phyloP scores from a whole-genome alignment of 1,140 invertebrate genomes.

The Habropoda laboriosa region DNA sequence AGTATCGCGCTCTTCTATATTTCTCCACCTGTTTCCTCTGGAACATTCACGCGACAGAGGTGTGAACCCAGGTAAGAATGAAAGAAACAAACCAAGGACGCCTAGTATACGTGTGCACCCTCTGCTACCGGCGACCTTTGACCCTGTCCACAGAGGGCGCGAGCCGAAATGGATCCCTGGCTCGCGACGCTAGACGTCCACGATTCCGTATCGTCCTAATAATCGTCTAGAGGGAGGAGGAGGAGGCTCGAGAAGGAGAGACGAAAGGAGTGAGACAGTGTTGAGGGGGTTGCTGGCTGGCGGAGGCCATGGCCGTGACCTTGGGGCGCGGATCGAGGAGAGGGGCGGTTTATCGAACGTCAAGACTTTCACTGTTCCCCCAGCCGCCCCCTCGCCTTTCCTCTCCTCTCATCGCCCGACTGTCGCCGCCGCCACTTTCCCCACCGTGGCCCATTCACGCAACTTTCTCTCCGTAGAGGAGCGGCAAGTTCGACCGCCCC shows the following conservation, averaged over 20 bases:
- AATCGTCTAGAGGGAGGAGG: slow-evolving; percentile 64
- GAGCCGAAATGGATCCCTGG: background rate
- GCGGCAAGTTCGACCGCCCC: slow-evolving; percentile 34
- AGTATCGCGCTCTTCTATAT: too few relatives aligned
- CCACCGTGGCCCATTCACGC: slow-evolving; percentile 58
- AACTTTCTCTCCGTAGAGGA: slow-evolving; percentile 66
- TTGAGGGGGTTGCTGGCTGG: slow-evolving; percentile 62
- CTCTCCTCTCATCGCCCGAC: slow-evolving; percentile 75
- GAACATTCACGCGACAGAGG: too few relatives aligned
- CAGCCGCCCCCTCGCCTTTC: slow-evolving; percentile 67
- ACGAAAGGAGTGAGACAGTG: slow-evolving; percentile 33
- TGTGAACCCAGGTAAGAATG: too few relatives aligned
- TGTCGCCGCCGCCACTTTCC: slow-evolving; percentile 72
- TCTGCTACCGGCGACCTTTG: slow-evolving; percentile 56
- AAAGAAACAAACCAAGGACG: background rate
- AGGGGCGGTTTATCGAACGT: slow-evolving; percentile 76
- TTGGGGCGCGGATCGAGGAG: slow-evolving; percentile 64
- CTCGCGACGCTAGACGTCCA: slow-evolving; percentile 51
- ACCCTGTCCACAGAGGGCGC: slow-evolving; percentile 37
- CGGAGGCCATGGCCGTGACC: slow-evolving; percentile 77
- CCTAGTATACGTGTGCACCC: background rate
- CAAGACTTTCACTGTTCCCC: slow-evolving; percentile 74
- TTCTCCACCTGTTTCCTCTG: too few relatives aligned
- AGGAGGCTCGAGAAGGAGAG: too few relatives aligned
- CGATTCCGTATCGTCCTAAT: slow-evolving; percentile 71